These are phyloP conservation scores for Eciton burchellii DNA, from an alignment of 1,140 invertebrate genomes.

Conservation along the genomic window DNA sequence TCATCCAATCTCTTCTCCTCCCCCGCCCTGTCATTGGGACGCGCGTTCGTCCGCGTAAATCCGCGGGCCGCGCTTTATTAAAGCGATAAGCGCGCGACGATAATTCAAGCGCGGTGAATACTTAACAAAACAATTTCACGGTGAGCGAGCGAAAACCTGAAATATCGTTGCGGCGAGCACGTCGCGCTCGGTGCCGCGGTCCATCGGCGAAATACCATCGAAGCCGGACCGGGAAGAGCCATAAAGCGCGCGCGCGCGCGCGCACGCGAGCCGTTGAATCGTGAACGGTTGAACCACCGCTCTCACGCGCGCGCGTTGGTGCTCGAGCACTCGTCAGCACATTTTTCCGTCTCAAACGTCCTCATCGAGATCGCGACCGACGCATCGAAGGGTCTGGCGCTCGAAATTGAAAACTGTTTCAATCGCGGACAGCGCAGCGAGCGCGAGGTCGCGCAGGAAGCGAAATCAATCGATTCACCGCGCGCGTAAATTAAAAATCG, in stretches of 20 bases:
- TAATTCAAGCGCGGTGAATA: conserved; percentile 43
- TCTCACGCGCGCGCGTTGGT: conserved; percentile 43
- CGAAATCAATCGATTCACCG: conserved; percentile 62
- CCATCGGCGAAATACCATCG: conserved; percentile 49
- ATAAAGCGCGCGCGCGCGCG: conserved; percentile 52
- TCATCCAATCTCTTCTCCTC: neutral
- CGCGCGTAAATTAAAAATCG: conserved; percentile 73
- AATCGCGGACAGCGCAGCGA: conserved; percentile 17
- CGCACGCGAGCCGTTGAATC: conserved; percentile 59
- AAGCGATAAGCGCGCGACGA: conserved; percentile 43
- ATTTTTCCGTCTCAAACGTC: conserved; percentile 62
- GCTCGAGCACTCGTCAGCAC: conserved; percentile 55
- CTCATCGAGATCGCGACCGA: conserved; percentile 53
- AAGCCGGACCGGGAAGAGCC: conserved; percentile 37
- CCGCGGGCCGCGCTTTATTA: conserved; percentile 40
- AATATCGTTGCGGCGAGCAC: conserved; percentile 42
- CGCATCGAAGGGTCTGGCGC: conserved; percentile 5
- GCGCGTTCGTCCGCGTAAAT: conserved; percentile 8
- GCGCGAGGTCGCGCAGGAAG: conserved; percentile 16
- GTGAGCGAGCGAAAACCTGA: conserved; percentile 14
- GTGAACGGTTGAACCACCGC: conserved; percentile 43
- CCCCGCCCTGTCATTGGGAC: neutral
- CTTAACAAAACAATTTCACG: conserved; percentile 57
- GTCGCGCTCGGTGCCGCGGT: conserved; percentile 10
- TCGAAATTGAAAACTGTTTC: conserved; percentile 55